Conservation (phyloP, 1,140 invertebrate species). For the Potamilus streckersoni region DNA sequence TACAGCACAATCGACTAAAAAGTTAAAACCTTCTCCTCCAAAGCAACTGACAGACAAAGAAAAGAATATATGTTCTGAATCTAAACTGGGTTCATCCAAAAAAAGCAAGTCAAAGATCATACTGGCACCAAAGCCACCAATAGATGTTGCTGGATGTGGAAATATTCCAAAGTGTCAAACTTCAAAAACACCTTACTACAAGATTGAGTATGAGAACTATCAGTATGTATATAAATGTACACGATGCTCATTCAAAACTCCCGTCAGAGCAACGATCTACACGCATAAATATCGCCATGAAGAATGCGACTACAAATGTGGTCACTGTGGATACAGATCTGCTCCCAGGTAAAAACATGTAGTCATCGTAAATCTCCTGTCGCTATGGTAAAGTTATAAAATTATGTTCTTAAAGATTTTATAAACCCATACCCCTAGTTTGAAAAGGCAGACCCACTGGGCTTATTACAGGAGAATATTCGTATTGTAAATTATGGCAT, state of each 20-base stretch:
- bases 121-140: no score
- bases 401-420: neutral
- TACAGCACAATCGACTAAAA: no score
- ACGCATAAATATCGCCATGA: conserved; percentile 32
- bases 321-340: conserved; percentile 24
- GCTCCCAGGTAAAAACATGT: conserved; percentile 17
- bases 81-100: no score
- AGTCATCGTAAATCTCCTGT: neutral
- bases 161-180: conserved; percentile 24
- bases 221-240: conserved; percentile 30
- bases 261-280: conserved; percentile 25
- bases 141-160: no score
- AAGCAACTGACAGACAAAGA: no score
- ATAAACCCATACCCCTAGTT: neutral
- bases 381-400: neutral
- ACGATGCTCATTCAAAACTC: conserved; percentile 28
- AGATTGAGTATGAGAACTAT: conserved; percentile 21
- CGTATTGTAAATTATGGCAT: no score
- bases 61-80: no score
- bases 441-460: no score
- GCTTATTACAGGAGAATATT: no score
- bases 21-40: no score
- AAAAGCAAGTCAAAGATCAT: no score
- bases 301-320: conserved; percentile 25
- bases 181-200: conserved; percentile 31